These are phyloP conservation scores for Gymnocephalus cernua DNA, from an alignment of 2,113 vertebrate species.

Conservation along the genomic window DNA sequence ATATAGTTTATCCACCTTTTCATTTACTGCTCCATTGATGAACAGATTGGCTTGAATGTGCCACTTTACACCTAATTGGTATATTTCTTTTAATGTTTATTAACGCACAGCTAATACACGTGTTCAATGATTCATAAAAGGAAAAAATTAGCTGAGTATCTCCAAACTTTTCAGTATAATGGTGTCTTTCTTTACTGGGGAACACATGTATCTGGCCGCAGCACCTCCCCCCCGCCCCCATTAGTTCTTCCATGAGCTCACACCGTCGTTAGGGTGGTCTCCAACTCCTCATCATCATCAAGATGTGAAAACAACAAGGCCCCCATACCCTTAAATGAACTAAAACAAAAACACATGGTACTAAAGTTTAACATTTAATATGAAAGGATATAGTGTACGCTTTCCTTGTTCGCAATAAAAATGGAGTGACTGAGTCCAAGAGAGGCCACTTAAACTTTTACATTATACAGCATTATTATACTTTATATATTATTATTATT, in stretches of 20 bases:
- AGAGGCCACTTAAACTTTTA: slow-evolving; percentile 17
- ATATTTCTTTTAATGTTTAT: slow-evolving; percentile 42
- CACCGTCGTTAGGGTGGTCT: slow-evolving; percentile 42
- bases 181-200: slow-evolving; percentile 19
- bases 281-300: slow-evolving; percentile 42
- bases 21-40: slow-evolving; percentile 18
- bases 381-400: slow-evolving; percentile 34
- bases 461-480: not conserved
- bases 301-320: slow-evolving; percentile 42
- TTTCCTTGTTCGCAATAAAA: slow-evolving; percentile 20
- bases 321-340: slow-evolving; percentile 29
- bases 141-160: slow-evolving; percentile 27
- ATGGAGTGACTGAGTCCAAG: slow-evolving; percentile 7
- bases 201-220: slow-evolving; percentile 39
- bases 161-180: slow-evolving; percentile 32
- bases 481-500: too few species aligned
- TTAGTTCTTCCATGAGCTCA: slow-evolving; percentile 78
- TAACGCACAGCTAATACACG: slow-evolving; percentile 12
- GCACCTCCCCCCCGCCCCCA: not conserved
- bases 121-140: slow-evolving; percentile 35
- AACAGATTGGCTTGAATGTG: slow-evolving; percentile 27
- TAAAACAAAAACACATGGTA: slow-evolving; percentile 59
- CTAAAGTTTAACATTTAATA: slow-evolving; percentile 31
- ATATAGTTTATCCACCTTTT: not conserved
- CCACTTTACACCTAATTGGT: slow-evolving; percentile 34